Percentiles rank a stretch among this genome's conserved stretches.
Evolutionary conservation across 2,888 invertebrate genomes (phyloP).

Genomic region (Hypomecis punctinalis): DNA sequence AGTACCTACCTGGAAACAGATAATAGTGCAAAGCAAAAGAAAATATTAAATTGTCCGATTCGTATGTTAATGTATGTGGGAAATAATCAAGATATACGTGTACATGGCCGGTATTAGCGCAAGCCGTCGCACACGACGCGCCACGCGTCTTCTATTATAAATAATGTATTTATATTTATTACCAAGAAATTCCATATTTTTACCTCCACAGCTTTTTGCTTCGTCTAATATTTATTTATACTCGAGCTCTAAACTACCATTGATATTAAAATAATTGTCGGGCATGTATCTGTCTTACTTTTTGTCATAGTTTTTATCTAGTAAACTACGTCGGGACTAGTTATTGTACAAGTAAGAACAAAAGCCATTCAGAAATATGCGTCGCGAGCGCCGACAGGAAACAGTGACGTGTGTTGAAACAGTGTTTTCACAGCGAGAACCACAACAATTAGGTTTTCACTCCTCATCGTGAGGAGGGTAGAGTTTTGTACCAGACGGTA

Average conservation of each 20-base stretch:
- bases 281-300: conserved; percentile 3
- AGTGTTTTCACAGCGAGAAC: conserved; percentile 71
- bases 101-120: conserved; percentile 52
- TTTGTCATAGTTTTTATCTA: conserved; percentile 47
- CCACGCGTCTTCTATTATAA: conserved; percentile 60
- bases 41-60: conserved; percentile 72
- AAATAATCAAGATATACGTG: conserved; percentile 63
- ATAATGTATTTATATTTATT: conserved; percentile 50
- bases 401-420: conserved; percentile 75
- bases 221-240: conserved; percentile 22
- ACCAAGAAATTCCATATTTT: conserved; percentile 34
- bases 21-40: conserved; percentile 70
- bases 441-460: conserved; percentile 78
- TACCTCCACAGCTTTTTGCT: conserved; percentile 23
- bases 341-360: conserved; percentile 80
- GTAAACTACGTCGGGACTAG: conserved; percentile 56
- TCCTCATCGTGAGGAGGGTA: conserved; percentile 68
- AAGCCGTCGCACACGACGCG: conserved; percentile 57
- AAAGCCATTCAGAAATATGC: conserved; percentile 79
- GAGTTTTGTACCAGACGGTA: conserved; percentile 69
- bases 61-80: conserved; percentile 76
- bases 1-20: conserved; percentile 74
- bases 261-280: conserved; percentile 18
- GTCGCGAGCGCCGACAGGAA: conserved; percentile 65
- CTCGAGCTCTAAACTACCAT: conserved; percentile 14